Base-by-base conservation (phyloP, 2,113 vertebrate species). In the Anolis sagrei region DNA sequence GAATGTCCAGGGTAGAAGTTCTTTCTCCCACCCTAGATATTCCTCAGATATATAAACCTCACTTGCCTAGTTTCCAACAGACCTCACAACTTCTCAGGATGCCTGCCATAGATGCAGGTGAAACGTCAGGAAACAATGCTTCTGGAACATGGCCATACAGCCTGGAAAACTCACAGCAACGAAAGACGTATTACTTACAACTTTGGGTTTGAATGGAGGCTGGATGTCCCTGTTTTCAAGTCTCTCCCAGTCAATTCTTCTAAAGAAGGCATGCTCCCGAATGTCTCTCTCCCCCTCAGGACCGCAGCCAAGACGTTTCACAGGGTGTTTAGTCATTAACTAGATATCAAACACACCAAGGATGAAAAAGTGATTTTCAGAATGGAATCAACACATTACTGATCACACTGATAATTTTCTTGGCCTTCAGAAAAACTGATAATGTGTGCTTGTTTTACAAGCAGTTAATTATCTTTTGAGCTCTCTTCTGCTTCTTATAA, bases 251-350 rank as follows among this genome's bases (percentile, higher is more conserved):
- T 99, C 98, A 54, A 99, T 99, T 84, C 98, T 98, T 92, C 98
- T 97, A 96, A 99, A 99, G 96, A 99, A 99, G 78, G 98, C 97
- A 4, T 99, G 98, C 66, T 99, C 98, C 82, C 97, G 96, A 92
- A 99, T 96, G 87, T 99, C 98, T 87, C 97, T 93, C 90, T 99
- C 98, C 0, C 98, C 98, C 92, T 99, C 98, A 0, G 94, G 92
- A 73, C 98, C 97, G 10, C 98, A 99, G 93, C 98, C 98, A 21
- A 99, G 97, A 77, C 98, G 97, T 95, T 99, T 99, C 7, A 97
- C 98, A 0, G 98, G 98, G 81, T 99, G 98, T 91, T 99, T 99
- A 89, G 98, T 99, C 98, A 99, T 99, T 80, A 99, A 96, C 98
- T 99, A 51, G 49, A 77, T 74, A 74, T 39, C 7, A 82, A 81